A percentile compares a stretch with the other conserved stretches of the same genome.
Evolutionary conservation across 2,113 vertebrate species (phyloP).

Genomic region (Rhodinocichla rosea): DNA sequence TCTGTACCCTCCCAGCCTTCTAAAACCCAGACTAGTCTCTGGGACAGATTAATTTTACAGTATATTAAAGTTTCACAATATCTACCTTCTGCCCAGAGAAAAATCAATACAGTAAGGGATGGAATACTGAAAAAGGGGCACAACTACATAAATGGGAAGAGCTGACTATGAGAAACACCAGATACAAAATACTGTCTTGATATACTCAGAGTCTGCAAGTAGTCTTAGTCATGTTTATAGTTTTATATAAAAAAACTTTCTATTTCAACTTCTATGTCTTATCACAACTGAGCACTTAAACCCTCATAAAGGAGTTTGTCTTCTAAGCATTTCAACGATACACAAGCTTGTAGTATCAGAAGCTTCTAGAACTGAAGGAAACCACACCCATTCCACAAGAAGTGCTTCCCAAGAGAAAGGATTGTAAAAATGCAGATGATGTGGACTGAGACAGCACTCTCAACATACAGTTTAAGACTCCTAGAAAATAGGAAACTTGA

Average conservation of each 20-base stretch:
- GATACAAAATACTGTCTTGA: neutral
- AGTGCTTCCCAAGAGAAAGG: neutral
- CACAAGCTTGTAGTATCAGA: neutral
- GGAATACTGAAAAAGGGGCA: neutral
- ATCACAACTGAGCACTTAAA: neutral
- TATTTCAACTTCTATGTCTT: neutral
- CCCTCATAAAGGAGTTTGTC: neutral
- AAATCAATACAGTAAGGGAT: neutral
- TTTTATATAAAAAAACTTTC: neutral
- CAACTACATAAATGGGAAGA: neutral
- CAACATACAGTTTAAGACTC: neutral
- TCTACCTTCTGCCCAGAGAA: neutral
- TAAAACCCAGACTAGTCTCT: neutral
- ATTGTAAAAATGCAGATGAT: neutral
- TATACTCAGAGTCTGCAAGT: neutral
- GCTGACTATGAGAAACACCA: neutral
- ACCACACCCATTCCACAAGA: neutral
- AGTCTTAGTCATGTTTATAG: neutral
- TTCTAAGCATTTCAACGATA: neutral
- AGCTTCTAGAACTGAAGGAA: neutral
- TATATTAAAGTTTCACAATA: fast-evolving
- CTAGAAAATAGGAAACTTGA: neutral
- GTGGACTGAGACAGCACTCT: neutral
- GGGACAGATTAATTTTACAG: neutral
- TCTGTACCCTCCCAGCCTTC: neutral